A percentile compares a stretch with the other conserved stretches of the same genome.
Evolutionary conservation across 2,888 invertebrate species (phyloP).

Genomic region (Polyommatus iphigenia): DNA sequence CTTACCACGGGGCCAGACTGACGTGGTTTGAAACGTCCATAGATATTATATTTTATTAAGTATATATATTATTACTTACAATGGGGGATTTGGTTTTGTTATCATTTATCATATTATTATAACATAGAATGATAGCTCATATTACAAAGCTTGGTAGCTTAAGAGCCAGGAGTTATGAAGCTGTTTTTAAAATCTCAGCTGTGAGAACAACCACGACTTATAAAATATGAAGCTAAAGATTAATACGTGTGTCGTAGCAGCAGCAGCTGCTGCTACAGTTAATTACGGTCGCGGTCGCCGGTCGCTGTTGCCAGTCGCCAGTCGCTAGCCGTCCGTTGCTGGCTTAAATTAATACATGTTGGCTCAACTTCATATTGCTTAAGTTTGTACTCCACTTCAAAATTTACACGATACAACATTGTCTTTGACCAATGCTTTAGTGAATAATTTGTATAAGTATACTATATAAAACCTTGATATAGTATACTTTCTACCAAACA

Average conservation of each 20-base stretch:
- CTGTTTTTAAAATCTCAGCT: background rate
- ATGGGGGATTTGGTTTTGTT: too few relatives aligned
- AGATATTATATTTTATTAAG: too few relatives aligned
- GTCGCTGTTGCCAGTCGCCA: background rate
- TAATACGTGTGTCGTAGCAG: slow-evolving; percentile 14
- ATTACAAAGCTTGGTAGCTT: background rate
- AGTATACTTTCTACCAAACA: too few relatives aligned
- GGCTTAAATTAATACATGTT: slow-evolving; percentile 1
- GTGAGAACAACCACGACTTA: background rate
- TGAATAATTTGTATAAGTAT: background rate
- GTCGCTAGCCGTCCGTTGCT: background rate
- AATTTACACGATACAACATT: background rate
- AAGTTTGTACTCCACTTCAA: background rate
- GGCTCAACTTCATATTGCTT: slow-evolving; percentile 9
- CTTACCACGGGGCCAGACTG: too few relatives aligned
- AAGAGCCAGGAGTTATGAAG: background rate
- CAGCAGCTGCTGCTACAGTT: slow-evolving; percentile 16
- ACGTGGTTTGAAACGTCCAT: too few relatives aligned
- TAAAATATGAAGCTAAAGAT: slow-evolving; percentile 1
- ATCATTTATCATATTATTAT: background rate
- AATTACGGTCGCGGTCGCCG: background rate
- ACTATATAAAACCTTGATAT: too few relatives aligned
- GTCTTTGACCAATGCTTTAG: background rate
- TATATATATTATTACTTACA: too few relatives aligned
- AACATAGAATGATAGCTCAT: background rate